A percentile compares a stretch with the other conserved stretches of the same genome.
Evolutionary conservation across 2,113 vertebrate species (phyloP).

Genomic region (Phyllostomus hastatus): DNA sequence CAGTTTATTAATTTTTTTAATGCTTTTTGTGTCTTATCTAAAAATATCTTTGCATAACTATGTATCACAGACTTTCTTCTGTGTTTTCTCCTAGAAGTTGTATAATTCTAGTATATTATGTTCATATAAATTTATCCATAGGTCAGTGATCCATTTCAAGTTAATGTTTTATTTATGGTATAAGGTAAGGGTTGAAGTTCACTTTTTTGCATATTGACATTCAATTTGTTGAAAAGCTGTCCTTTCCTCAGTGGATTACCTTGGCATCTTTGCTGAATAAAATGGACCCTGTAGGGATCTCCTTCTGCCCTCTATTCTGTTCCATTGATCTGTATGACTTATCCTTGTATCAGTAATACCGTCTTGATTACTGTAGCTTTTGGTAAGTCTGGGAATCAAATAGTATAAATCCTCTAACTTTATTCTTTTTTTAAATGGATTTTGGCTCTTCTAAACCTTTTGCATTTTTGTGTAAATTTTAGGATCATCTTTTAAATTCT

Average conservation of each 20-base stretch:
- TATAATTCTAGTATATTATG: not conserved
- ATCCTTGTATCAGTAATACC: rapidly evolving
- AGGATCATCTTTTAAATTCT: not conserved
- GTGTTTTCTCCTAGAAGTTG: not conserved
- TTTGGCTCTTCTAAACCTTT: not conserved
- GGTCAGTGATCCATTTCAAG: not conserved
- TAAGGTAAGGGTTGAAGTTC: not conserved
- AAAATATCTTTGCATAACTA: not conserved
- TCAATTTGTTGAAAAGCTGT: not conserved
- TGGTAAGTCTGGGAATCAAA: not conserved
- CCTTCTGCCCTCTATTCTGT: not conserved
- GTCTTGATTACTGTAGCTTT: not conserved
- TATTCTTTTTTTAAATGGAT: not conserved
- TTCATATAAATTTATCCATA: not conserved
- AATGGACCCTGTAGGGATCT: not conserved
- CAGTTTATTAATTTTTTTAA: not conserved
- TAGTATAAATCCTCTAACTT: not conserved
- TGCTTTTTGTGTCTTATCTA: not conserved
- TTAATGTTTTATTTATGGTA: not conserved
- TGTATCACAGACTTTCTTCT: not conserved
- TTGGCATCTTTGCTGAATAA: not conserved
- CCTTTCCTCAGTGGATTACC: not conserved
- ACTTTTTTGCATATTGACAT: too few relatives aligned
- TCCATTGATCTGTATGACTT: not conserved
- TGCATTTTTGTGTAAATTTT: not conserved